phyloP scores from a whole-genome alignment of 2,797 vertebrate genomes.

The Cuculus canorus region DNA sequence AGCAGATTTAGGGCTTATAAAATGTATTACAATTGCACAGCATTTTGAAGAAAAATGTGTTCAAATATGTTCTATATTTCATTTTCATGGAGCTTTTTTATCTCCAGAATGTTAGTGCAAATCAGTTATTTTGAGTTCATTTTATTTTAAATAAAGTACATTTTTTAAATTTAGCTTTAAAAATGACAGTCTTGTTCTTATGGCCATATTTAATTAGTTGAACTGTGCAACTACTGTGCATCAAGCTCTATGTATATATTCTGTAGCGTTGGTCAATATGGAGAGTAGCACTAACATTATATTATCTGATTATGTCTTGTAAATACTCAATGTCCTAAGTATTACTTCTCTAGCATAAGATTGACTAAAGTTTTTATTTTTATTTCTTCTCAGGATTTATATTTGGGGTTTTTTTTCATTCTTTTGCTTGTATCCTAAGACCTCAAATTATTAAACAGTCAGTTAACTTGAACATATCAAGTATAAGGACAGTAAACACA shows the following conservation, averaged over 20 bases:
- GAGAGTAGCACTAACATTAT: background rate
- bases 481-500: conserved; percentile 50
- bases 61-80: conserved; percentile 10
- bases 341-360: background rate
- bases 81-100: background rate
- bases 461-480: conserved; percentile 26
- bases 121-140: background rate
- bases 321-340: background rate
- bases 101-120: background rate
- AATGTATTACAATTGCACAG: conserved; percentile 32
- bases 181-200: background rate
- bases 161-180: background rate
- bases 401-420: background rate
- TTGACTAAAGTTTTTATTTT: background rate
- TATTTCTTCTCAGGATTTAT: background rate
- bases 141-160: background rate
- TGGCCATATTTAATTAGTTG: background rate
- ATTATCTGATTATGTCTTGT: background rate
- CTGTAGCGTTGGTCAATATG: background rate
- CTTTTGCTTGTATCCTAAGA: conserved; percentile 1
- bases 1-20: conserved; percentile 39
- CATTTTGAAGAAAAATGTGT: conserved; percentile 16
- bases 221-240: background rate
- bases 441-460: conserved; percentile 2
- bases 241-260: background rate